Conservation (phyloP, 2,113 vertebrate genomes). For the Coracopsis vasa region DNA sequence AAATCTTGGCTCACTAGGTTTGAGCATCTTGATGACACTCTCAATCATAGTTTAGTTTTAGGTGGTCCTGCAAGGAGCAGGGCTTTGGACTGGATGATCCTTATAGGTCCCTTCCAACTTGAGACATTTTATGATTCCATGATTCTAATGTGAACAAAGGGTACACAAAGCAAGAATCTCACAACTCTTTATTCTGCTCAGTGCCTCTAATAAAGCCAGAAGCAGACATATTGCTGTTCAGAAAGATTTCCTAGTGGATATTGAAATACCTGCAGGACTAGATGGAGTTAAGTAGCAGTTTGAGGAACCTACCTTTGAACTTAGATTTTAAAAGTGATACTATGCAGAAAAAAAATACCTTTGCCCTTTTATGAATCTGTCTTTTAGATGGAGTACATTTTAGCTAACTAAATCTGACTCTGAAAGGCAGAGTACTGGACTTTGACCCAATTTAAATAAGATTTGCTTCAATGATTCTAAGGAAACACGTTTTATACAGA, state of each 20-base stretch:
- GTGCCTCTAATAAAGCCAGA: not conserved
- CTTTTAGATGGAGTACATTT: not conserved
- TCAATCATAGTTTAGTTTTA: not conserved
- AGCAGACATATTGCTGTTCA: not conserved
- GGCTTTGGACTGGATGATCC: not conserved
- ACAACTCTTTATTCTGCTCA: not conserved
- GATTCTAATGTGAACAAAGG: not conserved
- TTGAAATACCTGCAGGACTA: not conserved
- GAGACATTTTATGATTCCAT: not conserved
- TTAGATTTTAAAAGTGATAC: not conserved
- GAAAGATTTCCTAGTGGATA: not conserved
- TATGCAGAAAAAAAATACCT: not conserved
- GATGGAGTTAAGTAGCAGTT: not conserved
- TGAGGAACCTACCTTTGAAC: not conserved
- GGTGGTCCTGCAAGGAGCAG: fast-evolving
- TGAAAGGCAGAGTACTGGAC: not conserved
- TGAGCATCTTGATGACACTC: fast-evolving
- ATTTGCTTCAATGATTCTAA: conserved; percentile 25
- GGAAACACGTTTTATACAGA: not conserved
- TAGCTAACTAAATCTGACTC: not conserved
- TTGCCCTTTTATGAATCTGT: not conserved
- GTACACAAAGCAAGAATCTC: not conserved
- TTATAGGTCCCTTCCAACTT: not conserved
- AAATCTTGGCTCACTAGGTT: not conserved
- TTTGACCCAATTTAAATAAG: conserved; percentile 25